Percentiles rank a stretch among this genome's conserved stretches.
These are phyloP conservation scores for Axea sp. DNA, from an alignment of 2,888 invertebrate genomes.

Conservation along the genomic window DNA sequence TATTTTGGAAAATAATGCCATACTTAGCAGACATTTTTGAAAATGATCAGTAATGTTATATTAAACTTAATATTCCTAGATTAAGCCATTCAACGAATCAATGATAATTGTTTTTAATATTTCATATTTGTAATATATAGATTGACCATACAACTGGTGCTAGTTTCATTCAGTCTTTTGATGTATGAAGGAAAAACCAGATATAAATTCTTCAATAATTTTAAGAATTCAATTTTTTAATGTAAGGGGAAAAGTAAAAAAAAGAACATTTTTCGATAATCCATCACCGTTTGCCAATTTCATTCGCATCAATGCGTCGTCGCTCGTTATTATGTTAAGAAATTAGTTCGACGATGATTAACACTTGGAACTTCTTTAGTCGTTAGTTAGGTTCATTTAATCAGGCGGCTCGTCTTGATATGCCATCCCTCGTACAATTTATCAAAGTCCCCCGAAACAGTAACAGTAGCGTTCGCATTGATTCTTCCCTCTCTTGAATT, in stretches of 20 bases:
- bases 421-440: conserved; percentile 60
- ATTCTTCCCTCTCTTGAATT: conserved; percentile 62
- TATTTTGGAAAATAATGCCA: not conserved
- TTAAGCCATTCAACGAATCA: too few relatives aligned
- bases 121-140: too few relatives aligned
- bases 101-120: too few relatives aligned
- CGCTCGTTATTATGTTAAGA: conserved; percentile 39
- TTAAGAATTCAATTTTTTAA: too few relatives aligned
- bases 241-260: too few relatives aligned
- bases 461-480: conserved; percentile 54
- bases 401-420: conserved; percentile 53
- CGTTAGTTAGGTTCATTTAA: conserved; percentile 58
- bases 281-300: conserved; percentile 18
- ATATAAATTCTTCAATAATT: too few relatives aligned
- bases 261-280: not conserved
- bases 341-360: conserved; percentile 47
- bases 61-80: too few relatives aligned
- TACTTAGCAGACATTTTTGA: too few relatives aligned
- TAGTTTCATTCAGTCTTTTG: too few relatives aligned
- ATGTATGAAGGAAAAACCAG: too few relatives aligned
- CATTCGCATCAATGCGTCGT: conserved; percentile 8
- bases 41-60: too few relatives aligned
- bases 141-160: too few relatives aligned
- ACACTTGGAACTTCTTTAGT: conserved; percentile 48
- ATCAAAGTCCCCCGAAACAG: conserved; percentile 58